phyloP scores from a whole-genome alignment of 2,888 invertebrate species.

The Polyommatus icarus region DNA sequence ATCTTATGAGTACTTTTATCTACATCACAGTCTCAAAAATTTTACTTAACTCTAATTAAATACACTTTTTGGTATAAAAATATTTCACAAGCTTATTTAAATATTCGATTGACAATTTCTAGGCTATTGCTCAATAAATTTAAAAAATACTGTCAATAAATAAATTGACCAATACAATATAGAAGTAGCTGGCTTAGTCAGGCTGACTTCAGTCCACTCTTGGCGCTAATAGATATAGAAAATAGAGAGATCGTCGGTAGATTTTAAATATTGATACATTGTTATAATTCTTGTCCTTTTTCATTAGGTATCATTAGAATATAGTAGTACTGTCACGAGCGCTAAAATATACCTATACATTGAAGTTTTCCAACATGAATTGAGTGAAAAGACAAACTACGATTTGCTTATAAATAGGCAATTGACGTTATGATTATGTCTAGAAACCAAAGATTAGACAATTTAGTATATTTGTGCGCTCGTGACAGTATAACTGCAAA shows the following conservation, averaged over 20 bases:
- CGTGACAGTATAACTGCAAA: neutral
- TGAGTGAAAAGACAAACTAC: neutral
- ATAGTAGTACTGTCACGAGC: neutral
- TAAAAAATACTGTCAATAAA: neutral
- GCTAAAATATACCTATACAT: too few relatives aligned
- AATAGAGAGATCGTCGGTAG: neutral
- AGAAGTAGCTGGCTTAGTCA: neutral
- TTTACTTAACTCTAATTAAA: constrained; percentile 23
- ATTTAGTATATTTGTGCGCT: neutral
- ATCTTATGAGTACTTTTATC: constrained; percentile 16
- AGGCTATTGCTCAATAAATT: neutral
- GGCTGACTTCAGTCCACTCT: neutral
- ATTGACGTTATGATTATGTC: neutral
- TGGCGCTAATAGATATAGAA: neutral
- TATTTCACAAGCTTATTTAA: constrained; percentile 17
- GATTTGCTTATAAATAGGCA: neutral
- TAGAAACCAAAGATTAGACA: neutral
- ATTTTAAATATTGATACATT: neutral
- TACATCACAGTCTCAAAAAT: constrained; percentile 30
- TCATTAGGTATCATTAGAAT: neutral
- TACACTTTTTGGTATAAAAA: constrained; percentile 28
- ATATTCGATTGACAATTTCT: constrained; percentile 6
- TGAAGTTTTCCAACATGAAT: neutral
- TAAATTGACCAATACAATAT: neutral
- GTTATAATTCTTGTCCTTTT: neutral